phyloP scores from a whole-genome alignment of 2,797 vertebrate genomes.

The Pelochelys cantorii region DNA sequence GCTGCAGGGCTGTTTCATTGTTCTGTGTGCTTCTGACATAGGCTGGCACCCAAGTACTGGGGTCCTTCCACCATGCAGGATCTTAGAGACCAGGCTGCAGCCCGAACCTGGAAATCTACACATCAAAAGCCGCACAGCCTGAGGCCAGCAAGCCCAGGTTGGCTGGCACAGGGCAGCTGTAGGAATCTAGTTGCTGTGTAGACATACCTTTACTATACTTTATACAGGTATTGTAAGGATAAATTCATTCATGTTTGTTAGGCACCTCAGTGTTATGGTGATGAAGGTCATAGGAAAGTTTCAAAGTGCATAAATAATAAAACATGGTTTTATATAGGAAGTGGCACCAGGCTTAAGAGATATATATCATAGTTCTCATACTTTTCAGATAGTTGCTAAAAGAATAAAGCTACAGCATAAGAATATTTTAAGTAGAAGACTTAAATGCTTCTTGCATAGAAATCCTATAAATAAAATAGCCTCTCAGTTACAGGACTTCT shows the following conservation, averaged over 20 bases:
- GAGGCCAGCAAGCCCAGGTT: fast-evolving
- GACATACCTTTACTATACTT: background rate
- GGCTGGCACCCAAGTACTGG: background rate
- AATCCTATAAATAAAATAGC: background rate
- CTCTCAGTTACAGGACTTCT: background rate
- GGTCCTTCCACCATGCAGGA: background rate
- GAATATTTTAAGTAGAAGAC: background rate
- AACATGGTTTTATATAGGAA: background rate
- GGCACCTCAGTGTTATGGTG: background rate
- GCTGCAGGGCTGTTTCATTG: background rate
- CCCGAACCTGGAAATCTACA: background rate
- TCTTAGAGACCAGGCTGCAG: background rate
- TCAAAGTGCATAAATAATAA: background rate
- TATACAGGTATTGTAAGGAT: background rate
- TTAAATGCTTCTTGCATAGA: background rate
- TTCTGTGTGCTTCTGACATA: background rate
- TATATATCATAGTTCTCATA: background rate
- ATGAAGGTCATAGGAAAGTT: background rate
- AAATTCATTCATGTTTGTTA: background rate
- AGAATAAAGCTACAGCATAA: background rate
- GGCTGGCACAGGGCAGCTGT: fast-evolving
- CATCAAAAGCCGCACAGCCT: background rate
- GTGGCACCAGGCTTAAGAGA: background rate
- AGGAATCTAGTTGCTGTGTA: background rate
- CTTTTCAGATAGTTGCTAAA: background rate